Conservation (phyloP, 2,113 vertebrate species). For the Anarhynchus alexandrinus region DNA sequence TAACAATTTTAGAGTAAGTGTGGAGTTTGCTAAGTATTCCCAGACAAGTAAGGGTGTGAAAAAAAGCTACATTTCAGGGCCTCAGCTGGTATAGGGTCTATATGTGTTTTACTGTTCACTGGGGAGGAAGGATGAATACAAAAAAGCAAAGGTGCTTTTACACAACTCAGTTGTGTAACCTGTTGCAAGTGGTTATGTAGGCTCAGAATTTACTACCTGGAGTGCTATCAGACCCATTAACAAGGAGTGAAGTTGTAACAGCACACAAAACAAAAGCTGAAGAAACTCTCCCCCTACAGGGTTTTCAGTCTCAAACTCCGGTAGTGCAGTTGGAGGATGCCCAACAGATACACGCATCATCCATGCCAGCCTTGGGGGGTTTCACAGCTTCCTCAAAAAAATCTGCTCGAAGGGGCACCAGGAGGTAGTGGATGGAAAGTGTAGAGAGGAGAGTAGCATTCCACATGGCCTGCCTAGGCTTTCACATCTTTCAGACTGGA, state of each 20-base stretch:
- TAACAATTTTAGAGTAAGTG: neutral
- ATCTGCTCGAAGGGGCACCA: neutral
- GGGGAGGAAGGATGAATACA: neutral
- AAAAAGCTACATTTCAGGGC: neutral
- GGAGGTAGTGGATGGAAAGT: neutral
- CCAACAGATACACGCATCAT: neutral
- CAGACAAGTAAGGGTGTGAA: fast-evolving
- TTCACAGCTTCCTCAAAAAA: neutral
- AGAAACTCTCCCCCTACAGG: neutral
- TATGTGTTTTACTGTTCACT: neutral
- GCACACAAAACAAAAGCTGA: neutral
- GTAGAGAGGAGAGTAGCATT: neutral
- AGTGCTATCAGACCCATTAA: neutral
- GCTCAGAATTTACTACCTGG: neutral
- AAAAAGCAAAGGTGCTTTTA: neutral
- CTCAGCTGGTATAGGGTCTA: neutral
- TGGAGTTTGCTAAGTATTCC: neutral
- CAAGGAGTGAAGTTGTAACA: neutral
- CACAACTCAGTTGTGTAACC: neutral
- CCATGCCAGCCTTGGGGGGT: neutral
- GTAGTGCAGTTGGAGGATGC: neutral
- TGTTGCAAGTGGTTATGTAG: neutral
- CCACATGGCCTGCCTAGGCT: neutral
- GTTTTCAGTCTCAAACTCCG: neutral
- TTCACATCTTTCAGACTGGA: neutral